Evolutionary conservation across 1,140 invertebrate species (phyloP).

Genomic region (Bombyx mori): ASM3026992v2 NC_085129.1:15990501-15991000

Average conservation of each 20-base stretch:
- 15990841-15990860: constrained; percentile 15
- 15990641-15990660: constrained; percentile 1
- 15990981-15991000: too few relatives aligned
- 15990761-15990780: constrained; percentile 26
- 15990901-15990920: too few relatives aligned
- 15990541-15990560: constrained; percentile 1
- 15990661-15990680: constrained; percentile 1
- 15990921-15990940: too few relatives aligned
- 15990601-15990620: constrained; percentile 8
- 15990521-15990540: constrained; percentile 1
- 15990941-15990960: too few relatives aligned
- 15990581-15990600: constrained; percentile 12
- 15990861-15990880: too few relatives aligned
- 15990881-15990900: too few relatives aligned
- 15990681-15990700: not conserved
- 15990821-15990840: constrained; percentile 30
- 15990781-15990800: constrained; percentile 28
- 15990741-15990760: constrained; percentile 34
- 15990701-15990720: constrained; percentile 20
- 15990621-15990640: constrained; percentile 12
- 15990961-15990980: too few relatives aligned
- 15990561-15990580: constrained; percentile 5
- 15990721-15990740: constrained; percentile 11
- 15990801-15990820: constrained; percentile 57
- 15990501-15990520: not conserved